Evolutionary conservation across 2,113 vertebrate genomes (phyloP).

Genomic region (Equus przewalskii): DNA sequence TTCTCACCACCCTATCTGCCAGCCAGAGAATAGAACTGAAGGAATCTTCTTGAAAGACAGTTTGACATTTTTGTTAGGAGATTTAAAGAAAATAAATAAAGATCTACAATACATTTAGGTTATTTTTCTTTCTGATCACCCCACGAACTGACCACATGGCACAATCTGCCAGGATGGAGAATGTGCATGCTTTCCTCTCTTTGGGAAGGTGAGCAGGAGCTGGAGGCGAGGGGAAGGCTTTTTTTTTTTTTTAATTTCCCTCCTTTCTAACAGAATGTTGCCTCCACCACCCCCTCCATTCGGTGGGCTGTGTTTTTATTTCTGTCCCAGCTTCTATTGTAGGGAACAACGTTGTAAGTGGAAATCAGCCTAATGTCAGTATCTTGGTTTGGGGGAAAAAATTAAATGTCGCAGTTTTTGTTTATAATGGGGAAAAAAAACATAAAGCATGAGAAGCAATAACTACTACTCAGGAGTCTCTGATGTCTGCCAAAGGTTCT

Average conservation of each 20-base stretch:
- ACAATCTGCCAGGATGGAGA: slow-evolving; percentile 27
- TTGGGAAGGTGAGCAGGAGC: background rate
- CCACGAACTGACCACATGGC: background rate
- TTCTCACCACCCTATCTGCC: background rate
- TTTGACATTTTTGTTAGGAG: slow-evolving; percentile 88
- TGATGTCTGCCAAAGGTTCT: background rate
- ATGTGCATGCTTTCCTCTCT: background rate
- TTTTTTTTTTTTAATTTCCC: slow-evolving; percentile 65
- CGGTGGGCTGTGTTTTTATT: slow-evolving; percentile 87
- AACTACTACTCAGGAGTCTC: background rate
- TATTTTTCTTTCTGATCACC: slow-evolving; percentile 1
- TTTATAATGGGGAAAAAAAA: slow-evolving; percentile 62
- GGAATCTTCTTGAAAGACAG: slow-evolving; percentile 87
- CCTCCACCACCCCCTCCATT: slow-evolving; percentile 78
- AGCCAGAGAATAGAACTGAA: background rate
- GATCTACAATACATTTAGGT: slow-evolving; percentile 75
- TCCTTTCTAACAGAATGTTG: slow-evolving; percentile 84
- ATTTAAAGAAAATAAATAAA: slow-evolving; percentile 83
- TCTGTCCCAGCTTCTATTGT: slow-evolving; percentile 88
- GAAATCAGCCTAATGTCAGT: slow-evolving; percentile 88
- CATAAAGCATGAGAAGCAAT: background rate
- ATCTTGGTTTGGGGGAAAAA: slow-evolving; percentile 78
- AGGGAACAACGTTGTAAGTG: slow-evolving; percentile 88
- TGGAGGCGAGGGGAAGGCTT: slow-evolving; percentile 74
- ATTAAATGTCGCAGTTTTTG: slow-evolving; percentile 84